phyloP scores from a whole-genome alignment of 2,797 vertebrate species.

The Pitangus sulphuratus region DNA sequence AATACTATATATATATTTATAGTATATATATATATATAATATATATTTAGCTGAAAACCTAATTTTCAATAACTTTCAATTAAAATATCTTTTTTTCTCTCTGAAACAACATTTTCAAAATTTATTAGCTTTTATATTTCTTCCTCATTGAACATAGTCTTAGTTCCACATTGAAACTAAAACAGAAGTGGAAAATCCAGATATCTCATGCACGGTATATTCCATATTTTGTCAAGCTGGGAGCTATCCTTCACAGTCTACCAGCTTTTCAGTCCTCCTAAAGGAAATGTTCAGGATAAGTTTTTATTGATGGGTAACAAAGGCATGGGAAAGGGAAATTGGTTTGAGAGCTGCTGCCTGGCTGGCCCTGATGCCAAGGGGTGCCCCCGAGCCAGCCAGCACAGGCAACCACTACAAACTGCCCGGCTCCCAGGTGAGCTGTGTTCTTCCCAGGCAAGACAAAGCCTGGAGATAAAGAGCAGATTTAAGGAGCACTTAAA shows the following conservation, averaged over 20 bases:
- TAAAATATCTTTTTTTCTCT: neutral
- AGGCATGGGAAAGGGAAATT: neutral
- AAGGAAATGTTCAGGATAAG: neutral
- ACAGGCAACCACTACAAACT: neutral
- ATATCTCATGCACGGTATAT: neutral
- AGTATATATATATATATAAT: neutral
- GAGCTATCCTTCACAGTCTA: neutral
- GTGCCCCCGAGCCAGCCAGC: neutral
- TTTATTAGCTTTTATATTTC: neutral
- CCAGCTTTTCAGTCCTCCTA: neutral
- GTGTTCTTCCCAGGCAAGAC: neutral
- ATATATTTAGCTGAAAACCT: neutral
- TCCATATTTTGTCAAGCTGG: neutral
- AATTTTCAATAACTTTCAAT: neutral
- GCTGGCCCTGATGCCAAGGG: neutral
- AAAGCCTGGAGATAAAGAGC: conserved; percentile 29
- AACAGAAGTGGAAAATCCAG: neutral
- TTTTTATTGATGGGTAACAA: neutral
- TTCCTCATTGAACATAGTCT: neutral
- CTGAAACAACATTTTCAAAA: neutral
- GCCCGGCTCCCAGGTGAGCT: neutral
- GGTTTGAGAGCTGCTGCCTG: neutral
- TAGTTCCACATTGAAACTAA: neutral
- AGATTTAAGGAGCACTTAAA: neutral
- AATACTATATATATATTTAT: neutral